Evolutionary conservation across 2,113 vertebrate genomes (phyloP), one percentile per base, ranked within the genome.

Genomic region (Rafetus swinhoei): DNA sequence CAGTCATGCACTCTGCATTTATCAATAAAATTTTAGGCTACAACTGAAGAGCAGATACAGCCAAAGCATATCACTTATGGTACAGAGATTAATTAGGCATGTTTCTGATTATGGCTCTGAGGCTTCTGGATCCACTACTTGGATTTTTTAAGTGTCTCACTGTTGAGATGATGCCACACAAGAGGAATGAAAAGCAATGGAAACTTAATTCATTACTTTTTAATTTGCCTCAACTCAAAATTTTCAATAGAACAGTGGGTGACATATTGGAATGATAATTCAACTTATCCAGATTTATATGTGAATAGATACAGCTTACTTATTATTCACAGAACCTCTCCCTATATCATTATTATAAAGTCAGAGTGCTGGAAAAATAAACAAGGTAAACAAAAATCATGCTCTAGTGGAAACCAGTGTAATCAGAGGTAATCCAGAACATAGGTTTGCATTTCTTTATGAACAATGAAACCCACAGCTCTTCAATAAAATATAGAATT

Each of bases 211-310:
- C 29, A 25, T 2, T 88, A 60, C 57, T 59, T 9, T 55, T 85
- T 93, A 94, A 94, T 92, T 87, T 59, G 69, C 72, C 14, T 79
- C 69, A 27, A 54, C 93, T 95, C 60, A 93, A 87, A 96, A 86
- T 91, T 86, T 90, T 93, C 74, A 84, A 93, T 83, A 88, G 91
- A 92, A 87, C 90, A 60, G 87, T 93, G 82, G 90, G 93, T 93
- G 93, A 90, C 77, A 81, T 83, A 95, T 95, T 93, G 93, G 93
- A 92, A 94, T 85, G 86, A 93, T 92, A 97, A 96, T 92, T 82
- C 88, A 94, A 94, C n/a, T 45, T 50, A 82, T 93, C 92, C 59
- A 84, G 56, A 84, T 52, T 32, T 27, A 79, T 79, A 79, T 52
- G 57, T 65, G 59, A 91, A 55, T 25, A 94, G 92, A 88, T 84